Evolutionary conservation across 2,888 invertebrate species (phyloP).

Genomic region (Mesochorus sp.): DNA sequence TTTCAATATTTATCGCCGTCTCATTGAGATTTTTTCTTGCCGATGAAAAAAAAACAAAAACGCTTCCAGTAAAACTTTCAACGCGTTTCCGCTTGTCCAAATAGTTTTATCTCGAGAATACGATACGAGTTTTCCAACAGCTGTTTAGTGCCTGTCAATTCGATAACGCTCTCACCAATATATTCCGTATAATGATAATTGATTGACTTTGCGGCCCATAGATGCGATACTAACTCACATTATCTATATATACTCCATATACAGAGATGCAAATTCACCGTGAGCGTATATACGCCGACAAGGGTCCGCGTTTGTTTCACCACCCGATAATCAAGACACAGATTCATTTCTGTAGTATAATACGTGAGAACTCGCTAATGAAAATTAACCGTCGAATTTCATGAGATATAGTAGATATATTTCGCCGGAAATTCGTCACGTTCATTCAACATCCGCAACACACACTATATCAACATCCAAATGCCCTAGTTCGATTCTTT

Average conservation of each 20-base stretch:
- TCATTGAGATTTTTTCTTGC: neutral
- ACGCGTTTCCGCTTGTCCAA: neutral
- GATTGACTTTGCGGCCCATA: neutral
- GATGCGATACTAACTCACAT: neutral
- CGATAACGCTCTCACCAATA: constrained; percentile 1
- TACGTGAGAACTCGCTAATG: no score
- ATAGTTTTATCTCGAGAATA: neutral
- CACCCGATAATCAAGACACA: no score
- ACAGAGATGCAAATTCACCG: neutral
- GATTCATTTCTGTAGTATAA: no score
- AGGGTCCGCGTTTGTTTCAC: no score
- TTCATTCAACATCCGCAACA: constrained; percentile 30
- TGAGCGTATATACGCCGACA: no score
- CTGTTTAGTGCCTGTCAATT: neutral
- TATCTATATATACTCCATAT: neutral
- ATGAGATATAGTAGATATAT: neutral
- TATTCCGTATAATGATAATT: constrained; percentile 9
- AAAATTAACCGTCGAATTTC: constrained; percentile 17
- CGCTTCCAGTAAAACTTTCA: no score
- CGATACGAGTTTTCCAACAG: neutral
- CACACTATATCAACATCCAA: neutral
- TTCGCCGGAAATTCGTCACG: neutral
- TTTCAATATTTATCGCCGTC: neutral
- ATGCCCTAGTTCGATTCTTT: neutral
- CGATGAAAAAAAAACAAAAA: no score